Percentiles rank a stretch among this genome's conserved stretches.
Evolutionary conservation across 1,140 invertebrate genomes (phyloP).

Genomic region (Diplogasteroides magnus): DNA sequence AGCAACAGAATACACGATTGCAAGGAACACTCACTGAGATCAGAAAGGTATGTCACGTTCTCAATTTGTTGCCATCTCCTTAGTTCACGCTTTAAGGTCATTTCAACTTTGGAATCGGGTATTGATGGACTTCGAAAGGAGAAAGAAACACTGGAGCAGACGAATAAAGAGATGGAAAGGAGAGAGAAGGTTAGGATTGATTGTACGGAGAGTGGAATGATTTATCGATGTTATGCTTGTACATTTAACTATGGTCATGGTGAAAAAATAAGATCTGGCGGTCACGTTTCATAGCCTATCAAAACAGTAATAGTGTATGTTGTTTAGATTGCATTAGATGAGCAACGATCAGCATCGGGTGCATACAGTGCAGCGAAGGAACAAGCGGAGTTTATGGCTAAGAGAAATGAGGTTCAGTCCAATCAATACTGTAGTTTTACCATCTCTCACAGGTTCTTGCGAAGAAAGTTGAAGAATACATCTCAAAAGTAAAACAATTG

Average conservation of each 20-base stretch:
- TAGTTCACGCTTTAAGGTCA: no score
- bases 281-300: background rate
- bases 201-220: no score
- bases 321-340: background rate
- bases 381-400: background rate
- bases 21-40: background rate
- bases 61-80: no score
- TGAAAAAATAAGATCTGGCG: no score
- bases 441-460: no score
- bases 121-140: background rate
- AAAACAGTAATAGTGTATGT: background rate
- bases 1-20: background rate
- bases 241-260: no score
- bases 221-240: no score
- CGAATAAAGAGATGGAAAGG: background rate
- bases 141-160: background rate
- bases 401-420: background rate
- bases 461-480: no score
- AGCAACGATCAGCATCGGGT: background rate
- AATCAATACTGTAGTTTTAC: no score
- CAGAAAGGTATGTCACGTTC: background rate
- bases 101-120: background rate
- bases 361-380: background rate
- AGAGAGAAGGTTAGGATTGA: background rate
- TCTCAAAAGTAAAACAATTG: no score